Percentiles rank a stretch among this genome's conserved stretches.
Conservation (phyloP, 2,797 vertebrate species). For the Ara ararauna region DNA sequence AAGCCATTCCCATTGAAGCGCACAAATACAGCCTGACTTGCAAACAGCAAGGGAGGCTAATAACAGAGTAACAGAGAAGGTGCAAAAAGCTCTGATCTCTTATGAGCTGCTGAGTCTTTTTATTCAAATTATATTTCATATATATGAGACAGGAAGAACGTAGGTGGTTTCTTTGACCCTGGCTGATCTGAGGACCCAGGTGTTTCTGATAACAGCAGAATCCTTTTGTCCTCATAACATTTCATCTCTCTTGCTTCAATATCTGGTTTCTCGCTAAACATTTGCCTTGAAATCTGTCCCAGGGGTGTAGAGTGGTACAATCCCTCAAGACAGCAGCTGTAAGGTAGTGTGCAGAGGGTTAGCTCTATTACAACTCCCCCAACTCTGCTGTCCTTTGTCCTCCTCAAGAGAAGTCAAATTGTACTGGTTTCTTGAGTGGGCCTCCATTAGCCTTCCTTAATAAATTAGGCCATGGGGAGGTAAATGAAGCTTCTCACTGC, state of each 20-base stretch:
- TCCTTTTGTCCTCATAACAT: constrained; percentile 23
- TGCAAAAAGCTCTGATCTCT: neutral
- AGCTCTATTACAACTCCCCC: neutral
- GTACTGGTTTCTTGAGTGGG: neutral
- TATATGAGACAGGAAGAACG: neutral
- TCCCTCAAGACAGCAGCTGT: neutral
- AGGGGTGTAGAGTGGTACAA: neutral
- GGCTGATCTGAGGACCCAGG: neutral
- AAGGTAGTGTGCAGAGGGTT: neutral
- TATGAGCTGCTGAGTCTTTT: constrained; percentile 1
- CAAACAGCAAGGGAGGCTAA: constrained; percentile 1
- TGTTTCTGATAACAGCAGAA: constrained; percentile 45
- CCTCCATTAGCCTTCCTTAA: neutral
- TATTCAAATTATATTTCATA: constrained; percentile 23
- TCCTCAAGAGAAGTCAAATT: neutral
- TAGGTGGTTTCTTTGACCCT: neutral
- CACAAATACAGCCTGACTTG: neutral
- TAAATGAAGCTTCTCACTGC: neutral
- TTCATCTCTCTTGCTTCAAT: constrained; percentile 15
- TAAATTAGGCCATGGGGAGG: neutral
- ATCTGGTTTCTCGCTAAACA: neutral
- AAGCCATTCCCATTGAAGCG: neutral
- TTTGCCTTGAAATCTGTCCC: constrained; percentile 12
- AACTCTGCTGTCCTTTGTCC: neutral
- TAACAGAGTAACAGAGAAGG: neutral